phyloP scores from a whole-genome alignment of 2,888 invertebrate species.

The Cheilosia variabilis region DNA sequence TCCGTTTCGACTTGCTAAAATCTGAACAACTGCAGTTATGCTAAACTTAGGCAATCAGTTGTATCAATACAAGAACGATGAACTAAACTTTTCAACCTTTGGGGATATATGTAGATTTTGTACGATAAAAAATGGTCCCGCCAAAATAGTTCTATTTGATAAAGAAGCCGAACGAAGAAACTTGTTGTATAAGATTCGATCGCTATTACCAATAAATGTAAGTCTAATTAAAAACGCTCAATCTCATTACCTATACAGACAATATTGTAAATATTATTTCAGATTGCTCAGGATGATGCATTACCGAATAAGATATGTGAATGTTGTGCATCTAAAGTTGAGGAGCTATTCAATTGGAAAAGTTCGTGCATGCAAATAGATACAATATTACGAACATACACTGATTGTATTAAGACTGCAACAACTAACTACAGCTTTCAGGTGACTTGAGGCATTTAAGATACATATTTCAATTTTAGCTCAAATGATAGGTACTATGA shows the following conservation, averaged over 20 bases:
- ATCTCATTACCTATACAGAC: neutral
- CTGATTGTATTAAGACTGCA: conserved; percentile 88
- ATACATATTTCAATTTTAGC: neutral
- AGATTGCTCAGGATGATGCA: conserved; percentile 90
- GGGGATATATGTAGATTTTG: conserved; percentile 89
- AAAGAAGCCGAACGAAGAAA: conserved; percentile 89
- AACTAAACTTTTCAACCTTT: conserved; percentile 88
- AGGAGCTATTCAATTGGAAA: conserved; percentile 89
- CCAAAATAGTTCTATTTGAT: conserved; percentile 89
- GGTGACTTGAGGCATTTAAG: conserved; percentile 82
- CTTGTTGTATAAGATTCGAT: conserved; percentile 88
- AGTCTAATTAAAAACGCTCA: conserved; percentile 80
- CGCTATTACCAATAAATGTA: conserved; percentile 88
- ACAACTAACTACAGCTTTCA: conserved; percentile 88
- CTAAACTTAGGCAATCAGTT: conserved; percentile 79
- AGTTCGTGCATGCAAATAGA: conserved; percentile 88
- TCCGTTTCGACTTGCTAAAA: conserved; percentile 11
- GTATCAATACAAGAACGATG: conserved; percentile 80
- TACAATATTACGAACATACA: conserved; percentile 88
- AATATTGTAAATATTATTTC: conserved; percentile 76
- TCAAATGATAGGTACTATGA: no score
- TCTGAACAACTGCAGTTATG: conserved; percentile 79
- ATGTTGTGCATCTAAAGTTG: conserved; percentile 87
- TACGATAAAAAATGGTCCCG: conserved; percentile 88
- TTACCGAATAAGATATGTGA: conserved; percentile 90